Evolutionary conservation across 2,888 invertebrate species (phyloP).

Genomic region (Criorhina ranunculi): DNA sequence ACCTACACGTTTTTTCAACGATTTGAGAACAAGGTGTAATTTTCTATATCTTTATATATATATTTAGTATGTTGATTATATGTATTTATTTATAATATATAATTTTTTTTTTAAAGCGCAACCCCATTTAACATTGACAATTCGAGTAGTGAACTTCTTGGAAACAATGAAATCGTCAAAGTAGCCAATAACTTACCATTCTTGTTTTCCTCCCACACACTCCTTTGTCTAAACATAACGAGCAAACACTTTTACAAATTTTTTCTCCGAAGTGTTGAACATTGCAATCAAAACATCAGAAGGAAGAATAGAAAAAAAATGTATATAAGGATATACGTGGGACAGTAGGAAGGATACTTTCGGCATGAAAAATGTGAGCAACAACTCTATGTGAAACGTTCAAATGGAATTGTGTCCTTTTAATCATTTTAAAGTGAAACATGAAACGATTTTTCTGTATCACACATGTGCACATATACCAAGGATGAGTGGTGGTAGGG

Average conservation of each 20-base stretch:
- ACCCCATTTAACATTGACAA: not conserved
- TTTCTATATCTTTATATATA: not conserved
- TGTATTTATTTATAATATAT: not conserved
- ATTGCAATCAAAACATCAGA: conserved; percentile 43
- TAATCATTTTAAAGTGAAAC: conserved; percentile 72
- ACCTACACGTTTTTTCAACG: no score
- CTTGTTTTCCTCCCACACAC: not conserved
- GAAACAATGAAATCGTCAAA: conserved; percentile 31
- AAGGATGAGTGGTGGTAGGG: conserved; percentile 16
- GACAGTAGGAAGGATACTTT: conserved; percentile 38
- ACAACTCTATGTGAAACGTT: conserved; percentile 63
- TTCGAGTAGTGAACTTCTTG: not conserved
- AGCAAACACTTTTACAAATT: conserved; percentile 37
- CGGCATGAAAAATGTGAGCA: conserved; percentile 55
- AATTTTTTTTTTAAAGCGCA: not conserved
- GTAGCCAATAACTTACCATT: conserved; percentile 34
- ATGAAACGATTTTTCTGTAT: conserved; percentile 68
- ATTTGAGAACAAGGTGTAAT: no score
- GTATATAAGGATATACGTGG: conserved; percentile 14
- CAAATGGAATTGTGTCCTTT: conserved; percentile 60
- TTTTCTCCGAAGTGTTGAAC: conserved; percentile 5
- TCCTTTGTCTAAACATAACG: conserved; percentile 4
- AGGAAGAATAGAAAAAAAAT: conserved; percentile 1
- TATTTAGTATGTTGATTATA: not conserved
- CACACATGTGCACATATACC: conserved; percentile 51